phyloP scores from a whole-genome alignment of 2,113 vertebrate genomes.

The Aspidoscelis tigris region DNA sequence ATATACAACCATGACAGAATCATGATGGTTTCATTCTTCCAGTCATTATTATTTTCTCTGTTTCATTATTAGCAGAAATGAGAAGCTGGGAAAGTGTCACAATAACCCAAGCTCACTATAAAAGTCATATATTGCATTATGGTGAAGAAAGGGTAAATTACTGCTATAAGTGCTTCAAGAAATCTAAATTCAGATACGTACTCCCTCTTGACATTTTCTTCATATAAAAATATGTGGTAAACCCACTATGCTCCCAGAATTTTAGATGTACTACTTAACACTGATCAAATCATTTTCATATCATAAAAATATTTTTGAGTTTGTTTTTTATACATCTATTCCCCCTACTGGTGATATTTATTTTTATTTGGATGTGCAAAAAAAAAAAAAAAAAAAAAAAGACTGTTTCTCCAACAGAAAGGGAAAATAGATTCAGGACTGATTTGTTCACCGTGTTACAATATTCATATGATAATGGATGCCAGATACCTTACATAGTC shows the following conservation, averaged over 20 bases:
- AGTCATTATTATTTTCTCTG: constrained; percentile 22
- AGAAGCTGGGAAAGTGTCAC: constrained; percentile 6
- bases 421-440: constrained; percentile 22
- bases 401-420: constrained; percentile 41
- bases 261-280: constrained; percentile 64
- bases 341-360: constrained; percentile 83
- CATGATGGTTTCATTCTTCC: constrained; percentile 13
- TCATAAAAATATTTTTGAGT: constrained; percentile 68
- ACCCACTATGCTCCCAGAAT: constrained; percentile 60
- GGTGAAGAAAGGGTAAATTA: constrained; percentile 37
- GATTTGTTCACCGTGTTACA: background rate
- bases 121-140: constrained; percentile 16
- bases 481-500: fast-evolving
- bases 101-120: constrained; percentile 13
- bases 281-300: constrained; percentile 69
- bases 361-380: constrained; percentile 72
- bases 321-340: constrained; percentile 83
- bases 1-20: background rate
- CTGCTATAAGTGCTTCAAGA: constrained; percentile 14
- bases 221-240: constrained; percentile 45
- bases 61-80: constrained; percentile 22
- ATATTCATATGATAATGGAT: constrained; percentile 23
- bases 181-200: background rate
- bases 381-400: constrained; percentile 28
- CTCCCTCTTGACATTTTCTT: constrained; percentile 32